Percentiles rank a stretch among this genome's conserved stretches.
Conservation (phyloP, 1,140 invertebrate species). For the Pseudomyrmex cubaensis region DNA sequence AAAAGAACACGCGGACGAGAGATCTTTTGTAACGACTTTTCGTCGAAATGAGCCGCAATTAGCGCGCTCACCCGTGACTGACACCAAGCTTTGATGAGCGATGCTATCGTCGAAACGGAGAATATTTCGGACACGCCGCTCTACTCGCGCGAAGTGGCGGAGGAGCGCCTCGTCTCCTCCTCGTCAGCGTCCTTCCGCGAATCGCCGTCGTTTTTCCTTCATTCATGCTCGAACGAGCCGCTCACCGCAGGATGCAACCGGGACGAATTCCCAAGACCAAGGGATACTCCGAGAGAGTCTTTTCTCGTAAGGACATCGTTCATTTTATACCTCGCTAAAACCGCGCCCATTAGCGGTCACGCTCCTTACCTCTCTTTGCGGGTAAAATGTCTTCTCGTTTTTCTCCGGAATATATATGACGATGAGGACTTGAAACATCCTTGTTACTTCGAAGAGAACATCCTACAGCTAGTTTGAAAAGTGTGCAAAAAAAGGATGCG, state of each 20-base stretch:
- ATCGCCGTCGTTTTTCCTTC: constrained; percentile 12
- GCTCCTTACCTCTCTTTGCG: background rate
- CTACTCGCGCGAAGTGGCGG: background rate
- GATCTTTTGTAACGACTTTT: background rate
- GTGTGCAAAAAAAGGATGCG: too few relatives aligned
- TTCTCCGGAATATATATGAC: background rate
- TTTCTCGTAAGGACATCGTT: constrained; percentile 23
- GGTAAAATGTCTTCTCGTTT: background rate
- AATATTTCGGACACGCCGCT: constrained; percentile 39
- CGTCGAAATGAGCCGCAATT: constrained; percentile 11
- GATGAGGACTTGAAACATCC: background rate
- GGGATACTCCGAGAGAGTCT: constrained; percentile 1
- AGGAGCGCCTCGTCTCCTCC: constrained; percentile 6
- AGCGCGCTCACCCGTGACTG: constrained; percentile 24
- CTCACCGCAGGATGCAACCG: constrained; percentile 15
- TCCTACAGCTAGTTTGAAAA: too few relatives aligned
- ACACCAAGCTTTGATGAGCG: background rate
- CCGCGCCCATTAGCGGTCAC: constrained; percentile 17
- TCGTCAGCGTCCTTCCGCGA: constrained; percentile 27
- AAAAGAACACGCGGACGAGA: background rate
- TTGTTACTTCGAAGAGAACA: too few relatives aligned
- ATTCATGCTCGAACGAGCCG: constrained; percentile 34
- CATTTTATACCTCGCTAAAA: background rate
- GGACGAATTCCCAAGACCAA: constrained; percentile 20
- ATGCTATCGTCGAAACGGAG: constrained; percentile 9